Conservation (phyloP, 2,797 vertebrate species). For the Pempheris klunzingeri region DNA sequence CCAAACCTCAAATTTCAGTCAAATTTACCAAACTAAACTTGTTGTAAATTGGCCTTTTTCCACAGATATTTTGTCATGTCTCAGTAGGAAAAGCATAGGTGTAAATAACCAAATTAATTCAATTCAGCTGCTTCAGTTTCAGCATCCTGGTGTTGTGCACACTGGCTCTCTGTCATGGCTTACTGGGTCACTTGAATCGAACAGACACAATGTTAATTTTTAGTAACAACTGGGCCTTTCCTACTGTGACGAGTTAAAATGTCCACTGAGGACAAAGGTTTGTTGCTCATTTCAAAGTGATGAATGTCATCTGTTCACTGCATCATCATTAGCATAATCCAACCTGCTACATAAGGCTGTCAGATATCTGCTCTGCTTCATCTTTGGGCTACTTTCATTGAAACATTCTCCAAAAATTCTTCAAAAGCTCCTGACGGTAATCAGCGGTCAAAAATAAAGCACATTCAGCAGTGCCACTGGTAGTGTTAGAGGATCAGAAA, state of each 20-base stretch:
- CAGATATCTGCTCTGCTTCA: background rate
- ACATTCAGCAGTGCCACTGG: background rate
- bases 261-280: background rate
- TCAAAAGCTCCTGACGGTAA: too few relatives aligned
- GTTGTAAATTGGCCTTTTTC: background rate
- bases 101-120: background rate
- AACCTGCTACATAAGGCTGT: background rate
- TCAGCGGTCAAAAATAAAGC: background rate
- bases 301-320: background rate
- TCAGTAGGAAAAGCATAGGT: constrained; percentile 14
- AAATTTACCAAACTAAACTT: constrained; percentile 3
- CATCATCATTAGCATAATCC: background rate
- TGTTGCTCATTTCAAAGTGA: background rate
- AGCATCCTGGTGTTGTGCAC: constrained; percentile 6
- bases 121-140: too few relatives aligned
- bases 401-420: background rate
- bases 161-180: background rate
- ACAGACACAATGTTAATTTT: background rate
- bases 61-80: background rate
- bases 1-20: constrained; percentile 2
- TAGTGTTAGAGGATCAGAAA: background rate
- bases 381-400: background rate
- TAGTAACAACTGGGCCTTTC: background rate
- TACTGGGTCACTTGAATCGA: background rate
- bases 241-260: constrained; percentile 1